phyloP scores from a whole-genome alignment of 2,113 vertebrate species.

The Entelurus aequoreus region DNA sequence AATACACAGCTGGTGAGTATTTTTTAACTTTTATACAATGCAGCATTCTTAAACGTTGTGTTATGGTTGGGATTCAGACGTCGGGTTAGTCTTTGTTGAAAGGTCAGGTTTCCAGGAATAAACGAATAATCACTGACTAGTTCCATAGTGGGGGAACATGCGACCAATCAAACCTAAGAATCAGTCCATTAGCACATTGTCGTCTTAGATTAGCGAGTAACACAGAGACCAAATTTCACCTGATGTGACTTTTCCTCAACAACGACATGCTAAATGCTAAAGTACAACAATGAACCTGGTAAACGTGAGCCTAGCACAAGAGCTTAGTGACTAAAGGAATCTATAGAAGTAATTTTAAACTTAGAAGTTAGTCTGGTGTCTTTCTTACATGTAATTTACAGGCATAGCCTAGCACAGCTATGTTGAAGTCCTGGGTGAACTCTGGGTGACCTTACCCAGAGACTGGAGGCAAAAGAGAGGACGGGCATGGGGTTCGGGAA shows the following conservation, averaged over 20 bases:
- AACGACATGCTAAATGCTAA: background rate
- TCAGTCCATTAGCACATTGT: too few species aligned
- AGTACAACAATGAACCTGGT: background rate
- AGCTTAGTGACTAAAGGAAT: background rate
- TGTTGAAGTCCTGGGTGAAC: too few species aligned
- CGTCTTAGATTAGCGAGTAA: background rate
- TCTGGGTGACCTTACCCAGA: too few species aligned
- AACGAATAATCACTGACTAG: too few species aligned
- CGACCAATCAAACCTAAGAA: too few species aligned
- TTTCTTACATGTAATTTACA: too few species aligned
- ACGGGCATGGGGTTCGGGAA: too few species aligned
- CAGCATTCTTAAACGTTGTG: background rate
- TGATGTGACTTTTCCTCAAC: background rate
- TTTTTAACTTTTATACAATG: background rate
- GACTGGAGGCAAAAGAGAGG: too few species aligned
- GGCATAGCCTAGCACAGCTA: too few species aligned
- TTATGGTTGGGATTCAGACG: background rate
- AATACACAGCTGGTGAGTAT: conserved; percentile 39
- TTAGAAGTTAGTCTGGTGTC: too few species aligned
- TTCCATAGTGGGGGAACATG: too few species aligned
- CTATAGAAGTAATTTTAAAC: background rate
- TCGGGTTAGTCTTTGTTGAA: too few species aligned
- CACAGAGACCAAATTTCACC: background rate
- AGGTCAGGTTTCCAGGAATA: background rate
- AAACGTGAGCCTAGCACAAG: background rate